A percentile compares a stretch with the other conserved stretches of the same genome.
These are phyloP conservation scores for Poecilia gillii DNA, from an alignment of 2,797 vertebrate species.

Conservation along the genomic window DNA sequence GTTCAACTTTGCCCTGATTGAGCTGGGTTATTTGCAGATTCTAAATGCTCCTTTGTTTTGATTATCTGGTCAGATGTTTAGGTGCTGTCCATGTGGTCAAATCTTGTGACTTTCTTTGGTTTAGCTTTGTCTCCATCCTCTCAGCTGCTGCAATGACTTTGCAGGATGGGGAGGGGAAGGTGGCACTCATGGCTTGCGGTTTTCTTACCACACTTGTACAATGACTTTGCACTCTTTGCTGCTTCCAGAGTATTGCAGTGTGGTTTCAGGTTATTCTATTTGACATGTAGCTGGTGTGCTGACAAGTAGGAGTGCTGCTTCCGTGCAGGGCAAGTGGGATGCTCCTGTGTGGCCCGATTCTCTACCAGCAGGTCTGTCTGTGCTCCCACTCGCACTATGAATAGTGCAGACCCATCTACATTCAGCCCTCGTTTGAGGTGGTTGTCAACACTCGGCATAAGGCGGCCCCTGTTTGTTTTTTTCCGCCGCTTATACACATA, in stretches of 20 bases:
- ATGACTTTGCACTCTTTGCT: conserved; percentile 53
- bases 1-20: neutral
- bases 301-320: conserved; percentile 26
- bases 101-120: conserved; percentile 52
- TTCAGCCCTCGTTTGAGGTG: conserved; percentile 28
- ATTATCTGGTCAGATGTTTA: conserved; percentile 47
- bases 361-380: conserved; percentile 19
- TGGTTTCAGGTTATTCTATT: conserved; percentile 48
- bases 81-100: conserved; percentile 40
- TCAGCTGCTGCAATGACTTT: conserved; percentile 53
- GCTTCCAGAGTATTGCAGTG: conserved; percentile 23
- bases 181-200: conserved; percentile 48
- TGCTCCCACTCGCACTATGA: conserved; percentile 32
- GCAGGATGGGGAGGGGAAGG: conserved; percentile 18
- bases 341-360: conserved; percentile 17
- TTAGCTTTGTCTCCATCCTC: conserved; percentile 5
- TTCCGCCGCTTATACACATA: neutral
- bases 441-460: conserved; percentile 33
- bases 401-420: conserved; percentile 44
- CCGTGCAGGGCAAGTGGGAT: conserved; percentile 27
- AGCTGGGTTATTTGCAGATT: neutral
- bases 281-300: conserved; percentile 41
- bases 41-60: conserved; percentile 16
- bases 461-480: conserved; percentile 20
- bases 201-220: conserved; percentile 34